Evolutionary conservation across 2,113 vertebrate species (phyloP), one percentile per base, ranked within the genome.

Genomic region (Lophochroa leadbeateri): DNA sequence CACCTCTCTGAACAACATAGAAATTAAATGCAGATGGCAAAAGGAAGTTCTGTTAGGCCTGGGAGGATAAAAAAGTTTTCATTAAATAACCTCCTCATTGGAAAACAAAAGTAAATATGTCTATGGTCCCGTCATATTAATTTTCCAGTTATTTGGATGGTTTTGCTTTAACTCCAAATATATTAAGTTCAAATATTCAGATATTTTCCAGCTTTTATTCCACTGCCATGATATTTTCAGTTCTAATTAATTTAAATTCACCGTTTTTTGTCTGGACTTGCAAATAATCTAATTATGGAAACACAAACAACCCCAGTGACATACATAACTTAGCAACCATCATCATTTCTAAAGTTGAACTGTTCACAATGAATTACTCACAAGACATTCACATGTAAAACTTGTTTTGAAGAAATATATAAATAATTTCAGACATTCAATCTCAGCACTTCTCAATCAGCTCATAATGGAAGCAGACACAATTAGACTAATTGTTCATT

Each of bases 251-350:
- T 68, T 81, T 68, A 17, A 94, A 95, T 65, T 94, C 65, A 57
- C 55, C 0, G 0, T 93, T 77, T 91, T 96, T 96, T 92, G 69
- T 91, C 95, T 94, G 77, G 76, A 75, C 65, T 81, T 53, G 13
- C 29, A 89, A 85, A 88, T 84, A 89, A 95, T 92, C 49, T 91
- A 85, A 89, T 92, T 89, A 95, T 13, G 53, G 67, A 92, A 89
- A 69, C 64, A 68, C 57, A 93, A 91, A 79, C 76, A 84, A 65
- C 57, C 18, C 39, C 57, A 49, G 55, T 68, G 64, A 86, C 17
- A 93, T 78, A 65, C 10, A 86, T 52, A 91, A 91, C 52, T 78
- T 64, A 92, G 65, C 74, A 92, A 92, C 77, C 37, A 43, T 43
- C 67, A 86, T 49, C 44, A 84, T 6, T 6, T 71, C 61, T 68